Conservation (phyloP, 2,113 vertebrate species). For the Albula glossodonta region DNA sequence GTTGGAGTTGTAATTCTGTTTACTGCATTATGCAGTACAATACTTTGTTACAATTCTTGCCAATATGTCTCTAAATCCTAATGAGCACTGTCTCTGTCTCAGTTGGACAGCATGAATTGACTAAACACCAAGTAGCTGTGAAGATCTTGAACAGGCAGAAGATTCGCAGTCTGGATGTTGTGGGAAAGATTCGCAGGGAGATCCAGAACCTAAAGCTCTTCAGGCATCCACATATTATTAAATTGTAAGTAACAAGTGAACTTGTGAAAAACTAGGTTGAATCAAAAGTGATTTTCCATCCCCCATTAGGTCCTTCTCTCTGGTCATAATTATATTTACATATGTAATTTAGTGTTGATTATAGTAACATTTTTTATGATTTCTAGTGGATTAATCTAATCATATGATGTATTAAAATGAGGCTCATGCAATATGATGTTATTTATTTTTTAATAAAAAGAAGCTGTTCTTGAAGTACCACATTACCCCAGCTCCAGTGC, state of each 20-base stretch:
- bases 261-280: not conserved
- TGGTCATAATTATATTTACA: no score
- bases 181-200: constrained; percentile 95
- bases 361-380: no score
- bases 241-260: constrained; percentile 82
- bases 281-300: no score
- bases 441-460: no score
- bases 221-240: constrained; percentile 98
- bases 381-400: no score
- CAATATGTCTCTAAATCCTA: not conserved
- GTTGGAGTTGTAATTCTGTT: no score
- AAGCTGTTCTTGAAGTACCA: no score
- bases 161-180: constrained; percentile 97
- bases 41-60: not conserved
- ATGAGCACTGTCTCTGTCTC: constrained; percentile 23
- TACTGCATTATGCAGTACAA: not conserved
- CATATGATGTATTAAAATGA: no score
- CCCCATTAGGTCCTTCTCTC: no score
- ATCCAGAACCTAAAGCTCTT: constrained; percentile 99
- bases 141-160: constrained; percentile 98
- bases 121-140: constrained; percentile 96
- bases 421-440: no score
- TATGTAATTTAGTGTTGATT: no score
- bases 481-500: not conserved
- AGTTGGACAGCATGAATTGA: constrained; percentile 97